Evolutionary conservation across 2,797 vertebrate species (phyloP).

Genomic region (Vireo griseus): DNA sequence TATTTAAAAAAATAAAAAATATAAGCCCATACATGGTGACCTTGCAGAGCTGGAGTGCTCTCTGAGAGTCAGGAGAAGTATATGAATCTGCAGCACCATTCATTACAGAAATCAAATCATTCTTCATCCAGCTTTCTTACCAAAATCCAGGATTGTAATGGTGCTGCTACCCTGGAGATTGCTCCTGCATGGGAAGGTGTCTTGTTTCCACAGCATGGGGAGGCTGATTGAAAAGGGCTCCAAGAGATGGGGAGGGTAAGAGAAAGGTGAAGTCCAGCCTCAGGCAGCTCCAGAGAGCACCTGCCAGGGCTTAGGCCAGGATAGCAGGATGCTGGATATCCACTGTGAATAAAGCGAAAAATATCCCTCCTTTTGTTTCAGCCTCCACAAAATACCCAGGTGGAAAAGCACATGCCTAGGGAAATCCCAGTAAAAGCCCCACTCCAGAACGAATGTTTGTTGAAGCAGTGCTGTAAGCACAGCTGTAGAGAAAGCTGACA

Average conservation of each 20-base stretch:
- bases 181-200: rapidly evolving
- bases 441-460: not conserved
- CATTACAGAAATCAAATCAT: constrained; percentile 27
- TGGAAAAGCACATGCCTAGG: not conserved
- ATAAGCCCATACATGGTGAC: constrained; percentile 51
- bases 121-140: not conserved
- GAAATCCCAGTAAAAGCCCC: not conserved
- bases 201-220: not conserved
- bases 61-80: not conserved
- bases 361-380: not conserved
- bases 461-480: not conserved
- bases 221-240: not conserved
- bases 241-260: not conserved
- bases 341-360: not conserved
- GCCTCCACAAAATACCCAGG: not conserved
- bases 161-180: not conserved
- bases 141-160: not conserved
- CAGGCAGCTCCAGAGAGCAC: not conserved
- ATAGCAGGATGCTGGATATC: not conserved
- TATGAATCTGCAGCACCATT: not conserved
- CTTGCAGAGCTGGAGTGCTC: constrained; percentile 66
- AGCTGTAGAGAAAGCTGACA: not conserved
- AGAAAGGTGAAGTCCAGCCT: not conserved
- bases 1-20: constrained; percentile 65
- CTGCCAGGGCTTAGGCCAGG: not conserved